Evolutionary conservation across 2,888 invertebrate genomes (phyloP).

Genomic region (Hesperia comma): DNA sequence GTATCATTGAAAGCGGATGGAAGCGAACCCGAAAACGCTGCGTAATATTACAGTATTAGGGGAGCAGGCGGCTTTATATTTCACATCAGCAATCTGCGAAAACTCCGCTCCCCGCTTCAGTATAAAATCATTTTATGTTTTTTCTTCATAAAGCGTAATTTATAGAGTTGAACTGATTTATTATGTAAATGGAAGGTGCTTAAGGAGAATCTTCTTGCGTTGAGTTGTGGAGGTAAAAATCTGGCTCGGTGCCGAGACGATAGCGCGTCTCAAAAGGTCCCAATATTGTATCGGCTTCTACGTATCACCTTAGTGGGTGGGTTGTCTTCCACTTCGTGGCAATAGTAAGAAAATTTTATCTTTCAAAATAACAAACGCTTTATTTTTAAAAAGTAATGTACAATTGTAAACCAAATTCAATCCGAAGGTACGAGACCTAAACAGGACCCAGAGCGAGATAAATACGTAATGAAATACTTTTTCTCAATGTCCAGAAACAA

Average conservation of each 20-base stretch:
- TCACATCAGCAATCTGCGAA: conserved; percentile 20
- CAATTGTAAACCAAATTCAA: too few relatives aligned
- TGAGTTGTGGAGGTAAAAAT: conserved; percentile 1
- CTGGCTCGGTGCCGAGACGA: conserved; percentile 4
- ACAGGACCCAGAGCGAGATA: too few relatives aligned
- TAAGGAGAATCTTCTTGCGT: conserved; percentile 7
- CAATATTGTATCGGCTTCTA: conserved; percentile 4
- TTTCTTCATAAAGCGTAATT: conserved; percentile 19
- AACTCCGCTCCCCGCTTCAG: not conserved
- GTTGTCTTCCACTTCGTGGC: too few relatives aligned
- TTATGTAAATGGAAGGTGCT: conserved; percentile 26
- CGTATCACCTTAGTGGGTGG: not conserved
- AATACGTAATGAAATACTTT: too few relatives aligned
- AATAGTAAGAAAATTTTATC: too few relatives aligned
- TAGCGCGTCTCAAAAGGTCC: not conserved
- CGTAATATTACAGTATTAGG: conserved; percentile 34
- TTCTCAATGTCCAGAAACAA: too few relatives aligned
- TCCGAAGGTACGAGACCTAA: too few relatives aligned
- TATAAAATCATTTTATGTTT: conserved; percentile 22
- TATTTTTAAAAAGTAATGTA: too few relatives aligned
- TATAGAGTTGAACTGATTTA: conserved; percentile 26
- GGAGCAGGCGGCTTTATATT: conserved; percentile 20
- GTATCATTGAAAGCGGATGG: conserved; percentile 22
- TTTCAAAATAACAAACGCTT: too few relatives aligned
- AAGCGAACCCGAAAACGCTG: conserved; percentile 25